A percentile compares a stretch with the other conserved stretches of the same genome.
Evolutionary conservation across 2,888 invertebrate species (phyloP).

Genomic region (Dynastes tityus): DNA sequence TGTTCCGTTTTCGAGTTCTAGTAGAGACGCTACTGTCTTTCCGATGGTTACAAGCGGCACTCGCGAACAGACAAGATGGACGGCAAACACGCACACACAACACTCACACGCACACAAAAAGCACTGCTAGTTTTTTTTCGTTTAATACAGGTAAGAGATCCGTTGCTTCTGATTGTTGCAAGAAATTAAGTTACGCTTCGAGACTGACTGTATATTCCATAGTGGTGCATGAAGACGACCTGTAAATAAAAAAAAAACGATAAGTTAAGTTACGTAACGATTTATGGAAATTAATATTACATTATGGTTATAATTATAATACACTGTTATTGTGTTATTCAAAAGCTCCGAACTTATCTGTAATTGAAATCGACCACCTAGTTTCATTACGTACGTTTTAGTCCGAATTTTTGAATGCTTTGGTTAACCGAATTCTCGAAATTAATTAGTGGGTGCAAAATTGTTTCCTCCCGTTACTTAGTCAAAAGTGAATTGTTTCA

Average conservation of each 20-base stretch:
- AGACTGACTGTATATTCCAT: constrained; percentile 68
- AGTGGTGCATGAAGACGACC: constrained; percentile 67
- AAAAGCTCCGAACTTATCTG: too few species aligned
- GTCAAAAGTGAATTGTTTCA: too few species aligned
- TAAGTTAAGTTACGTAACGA: neutral
- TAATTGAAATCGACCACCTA: too few species aligned
- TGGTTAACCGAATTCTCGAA: too few species aligned
- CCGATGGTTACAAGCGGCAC: constrained; percentile 13
- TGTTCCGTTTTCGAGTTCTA: neutral
- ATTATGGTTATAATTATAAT: too few species aligned
- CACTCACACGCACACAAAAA: constrained; percentile 29
- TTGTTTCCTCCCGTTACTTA: too few species aligned
- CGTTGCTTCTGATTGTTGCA: constrained; percentile 56
- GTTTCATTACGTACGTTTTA: too few species aligned
- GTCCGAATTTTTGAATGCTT: too few species aligned
- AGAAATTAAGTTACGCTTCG: constrained; percentile 68
- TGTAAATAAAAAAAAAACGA: constrained; percentile 58
- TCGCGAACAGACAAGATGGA: constrained; percentile 9
- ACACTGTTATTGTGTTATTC: too few species aligned
- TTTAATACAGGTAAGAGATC: constrained; percentile 41
- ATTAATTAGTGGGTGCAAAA: too few species aligned
- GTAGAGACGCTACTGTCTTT: constrained; percentile 4
- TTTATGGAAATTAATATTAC: neutral
- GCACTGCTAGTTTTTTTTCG: neutral
- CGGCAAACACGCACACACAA: constrained; percentile 8